Evolutionary conservation across 1,140 invertebrate species (phyloP).

Genomic region (Alviniconcha marisindica): DNA sequence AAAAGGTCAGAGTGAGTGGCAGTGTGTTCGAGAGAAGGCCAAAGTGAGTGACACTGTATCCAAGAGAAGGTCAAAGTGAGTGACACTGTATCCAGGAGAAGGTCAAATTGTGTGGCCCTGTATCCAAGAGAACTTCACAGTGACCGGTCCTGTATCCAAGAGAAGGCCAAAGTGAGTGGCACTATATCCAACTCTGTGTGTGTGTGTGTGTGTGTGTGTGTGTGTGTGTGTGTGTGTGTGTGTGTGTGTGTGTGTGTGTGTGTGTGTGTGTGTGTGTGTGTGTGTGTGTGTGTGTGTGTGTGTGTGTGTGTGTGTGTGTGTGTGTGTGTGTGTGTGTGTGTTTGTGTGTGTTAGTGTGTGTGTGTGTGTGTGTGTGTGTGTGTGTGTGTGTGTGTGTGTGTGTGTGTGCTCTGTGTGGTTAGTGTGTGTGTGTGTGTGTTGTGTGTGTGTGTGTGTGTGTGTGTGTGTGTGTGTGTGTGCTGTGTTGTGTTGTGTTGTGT

Average conservation of each 20-base stretch:
- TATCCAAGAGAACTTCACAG: no score
- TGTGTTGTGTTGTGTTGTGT: background rate
- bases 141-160: no score
- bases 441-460: slow-evolving; percentile 27
- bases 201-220: slow-evolving; percentile 17
- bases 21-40: no score
- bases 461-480: slow-evolving; percentile 16
- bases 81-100: no score
- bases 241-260: slow-evolving; percentile 17
- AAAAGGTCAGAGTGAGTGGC: no score
- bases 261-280: slow-evolving; percentile 16
- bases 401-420: background rate
- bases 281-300: slow-evolving; percentile 17
- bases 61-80: no score
- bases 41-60: no score
- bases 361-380: slow-evolving; percentile 14
- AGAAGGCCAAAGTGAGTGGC: no score
- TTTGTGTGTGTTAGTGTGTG: slow-evolving; percentile 2
- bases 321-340: slow-evolving; percentile 1
- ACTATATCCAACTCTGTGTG: no score
- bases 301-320: background rate
- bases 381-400: slow-evolving; percentile 27
- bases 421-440: slow-evolving; percentile 8
- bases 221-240: slow-evolving; percentile 17
- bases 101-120: no score